phyloP scores from a whole-genome alignment of 1,140 invertebrate genomes.

The Whitmania pigra region DNA sequence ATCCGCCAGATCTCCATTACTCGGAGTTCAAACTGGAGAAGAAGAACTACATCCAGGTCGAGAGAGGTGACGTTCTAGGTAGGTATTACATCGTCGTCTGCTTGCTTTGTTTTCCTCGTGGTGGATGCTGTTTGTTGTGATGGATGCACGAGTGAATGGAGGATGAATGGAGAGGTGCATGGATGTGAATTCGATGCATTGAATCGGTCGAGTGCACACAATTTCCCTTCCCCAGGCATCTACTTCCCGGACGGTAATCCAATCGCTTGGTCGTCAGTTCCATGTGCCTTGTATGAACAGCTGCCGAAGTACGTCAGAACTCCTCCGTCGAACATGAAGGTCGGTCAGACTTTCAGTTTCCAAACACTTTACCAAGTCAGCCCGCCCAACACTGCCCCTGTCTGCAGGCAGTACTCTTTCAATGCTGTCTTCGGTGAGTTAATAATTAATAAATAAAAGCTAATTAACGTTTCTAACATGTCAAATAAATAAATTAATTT shows the following conservation, averaged over 20 bases:
- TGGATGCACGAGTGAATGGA: too few species aligned
- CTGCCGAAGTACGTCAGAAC: not conserved
- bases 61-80: constrained; percentile 22
- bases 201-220: too few species aligned
- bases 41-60: constrained; percentile 12
- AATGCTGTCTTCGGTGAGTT: constrained; percentile 22
- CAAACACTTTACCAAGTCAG: not conserved
- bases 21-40: constrained; percentile 11
- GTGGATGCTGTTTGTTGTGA: not conserved
- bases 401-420: constrained; percentile 24
- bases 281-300: constrained; percentile 22
- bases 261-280: constrained; percentile 22
- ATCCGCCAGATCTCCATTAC: constrained; percentile 21
- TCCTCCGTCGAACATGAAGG: constrained; percentile 11
- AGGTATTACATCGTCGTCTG: not conserved
- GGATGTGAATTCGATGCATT: too few species aligned
- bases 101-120: not conserved
- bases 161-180: too few species aligned
- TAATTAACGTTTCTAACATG: too few species aligned
- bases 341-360: constrained; percentile 11
- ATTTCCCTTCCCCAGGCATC: not conserved
- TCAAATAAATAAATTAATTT: too few species aligned
- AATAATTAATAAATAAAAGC: too few species aligned
- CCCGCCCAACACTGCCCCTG: constrained; percentile 2
- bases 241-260: constrained; percentile 23